phyloP scores from a whole-genome alignment of 2,888 invertebrate genomes.

The Tromatobia lineatoria region DNA sequence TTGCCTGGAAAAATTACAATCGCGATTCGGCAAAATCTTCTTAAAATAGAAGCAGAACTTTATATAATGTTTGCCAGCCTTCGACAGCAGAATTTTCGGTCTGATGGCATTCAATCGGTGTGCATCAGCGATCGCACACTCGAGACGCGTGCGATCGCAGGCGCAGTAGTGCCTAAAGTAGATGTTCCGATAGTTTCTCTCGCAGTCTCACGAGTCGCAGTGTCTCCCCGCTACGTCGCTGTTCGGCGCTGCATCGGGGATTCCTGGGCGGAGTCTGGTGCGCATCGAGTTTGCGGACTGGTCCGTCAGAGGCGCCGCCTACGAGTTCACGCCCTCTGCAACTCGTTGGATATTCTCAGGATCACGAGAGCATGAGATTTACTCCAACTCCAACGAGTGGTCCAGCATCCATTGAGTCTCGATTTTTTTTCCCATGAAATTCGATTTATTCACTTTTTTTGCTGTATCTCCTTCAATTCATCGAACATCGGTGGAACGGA shows the following conservation, averaged over 20 bases:
- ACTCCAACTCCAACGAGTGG: slow-evolving; percentile 47
- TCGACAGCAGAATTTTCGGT: neutral
- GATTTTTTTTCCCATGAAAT: neutral
- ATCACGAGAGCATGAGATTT: slow-evolving; percentile 50
- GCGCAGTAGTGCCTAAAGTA: slow-evolving; percentile 37
- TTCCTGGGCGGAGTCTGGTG: slow-evolving; percentile 60
- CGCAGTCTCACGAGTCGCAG: slow-evolving; percentile 41
- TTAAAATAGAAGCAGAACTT: neutral
- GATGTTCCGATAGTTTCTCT: slow-evolving; percentile 41
- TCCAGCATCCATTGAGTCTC: slow-evolving; percentile 46
- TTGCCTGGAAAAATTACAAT: neutral
- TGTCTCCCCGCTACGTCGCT: neutral
- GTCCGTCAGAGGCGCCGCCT: slow-evolving; percentile 54
- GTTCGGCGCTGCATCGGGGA: slow-evolving; percentile 4
- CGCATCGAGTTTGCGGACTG: slow-evolving; percentile 29
- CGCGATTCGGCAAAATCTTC: neutral
- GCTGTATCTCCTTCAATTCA: neutral
- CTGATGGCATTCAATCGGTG: neutral
- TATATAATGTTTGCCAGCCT: neutral
- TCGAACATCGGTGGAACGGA: neutral
- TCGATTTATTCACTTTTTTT: neutral
- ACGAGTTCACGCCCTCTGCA: slow-evolving; percentile 31
- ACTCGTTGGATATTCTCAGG: slow-evolving; percentile 24
- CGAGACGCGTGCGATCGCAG: slow-evolving; percentile 45
- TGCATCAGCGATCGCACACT: neutral